Conservation (phyloP, 2,888 invertebrate species). For the Plebejus argus region DNA sequence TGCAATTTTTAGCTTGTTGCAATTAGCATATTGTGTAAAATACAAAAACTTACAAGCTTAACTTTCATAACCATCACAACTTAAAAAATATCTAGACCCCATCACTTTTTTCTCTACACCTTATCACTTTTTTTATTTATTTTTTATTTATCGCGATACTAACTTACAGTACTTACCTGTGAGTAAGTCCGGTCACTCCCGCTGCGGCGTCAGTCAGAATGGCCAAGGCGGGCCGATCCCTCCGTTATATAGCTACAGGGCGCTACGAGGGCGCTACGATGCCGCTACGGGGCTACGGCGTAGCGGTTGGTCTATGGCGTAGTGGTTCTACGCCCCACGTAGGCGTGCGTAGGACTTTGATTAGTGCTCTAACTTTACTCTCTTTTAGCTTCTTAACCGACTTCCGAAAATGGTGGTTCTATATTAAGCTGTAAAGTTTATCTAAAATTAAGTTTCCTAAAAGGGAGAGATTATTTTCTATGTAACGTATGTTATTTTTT, state of each 20-base stretch:
- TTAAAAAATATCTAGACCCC: not conserved
- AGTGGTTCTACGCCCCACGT: constrained; percentile 63
- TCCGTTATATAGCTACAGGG: constrained; percentile 57
- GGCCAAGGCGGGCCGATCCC: constrained; percentile 50
- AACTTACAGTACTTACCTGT: constrained; percentile 58
- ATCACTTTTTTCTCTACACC: not conserved
- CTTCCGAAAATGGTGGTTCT: not conserved
- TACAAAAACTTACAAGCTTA: too few relatives aligned
- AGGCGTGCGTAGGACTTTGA: constrained; percentile 70
- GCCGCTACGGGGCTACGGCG: constrained; percentile 45
- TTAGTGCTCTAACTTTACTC: constrained; percentile 46
- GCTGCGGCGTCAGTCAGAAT: constrained; percentile 58
- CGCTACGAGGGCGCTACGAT: constrained; percentile 40
- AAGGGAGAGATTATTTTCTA: not conserved
- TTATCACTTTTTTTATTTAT: not conserved
- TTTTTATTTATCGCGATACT: not conserved
- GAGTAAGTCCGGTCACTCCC: constrained; percentile 48
- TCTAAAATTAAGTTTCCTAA: not conserved
- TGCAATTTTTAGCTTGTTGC: too few relatives aligned
- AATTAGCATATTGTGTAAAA: too few relatives aligned
- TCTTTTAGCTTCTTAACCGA: not conserved
- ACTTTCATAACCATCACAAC: not conserved
- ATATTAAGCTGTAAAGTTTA: too few relatives aligned
- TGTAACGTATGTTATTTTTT: too few relatives aligned
- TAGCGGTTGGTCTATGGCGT: constrained; percentile 63